phyloP scores from a whole-genome alignment of 2,888 invertebrate species.

The Lasioglossum marginatum region DNA sequence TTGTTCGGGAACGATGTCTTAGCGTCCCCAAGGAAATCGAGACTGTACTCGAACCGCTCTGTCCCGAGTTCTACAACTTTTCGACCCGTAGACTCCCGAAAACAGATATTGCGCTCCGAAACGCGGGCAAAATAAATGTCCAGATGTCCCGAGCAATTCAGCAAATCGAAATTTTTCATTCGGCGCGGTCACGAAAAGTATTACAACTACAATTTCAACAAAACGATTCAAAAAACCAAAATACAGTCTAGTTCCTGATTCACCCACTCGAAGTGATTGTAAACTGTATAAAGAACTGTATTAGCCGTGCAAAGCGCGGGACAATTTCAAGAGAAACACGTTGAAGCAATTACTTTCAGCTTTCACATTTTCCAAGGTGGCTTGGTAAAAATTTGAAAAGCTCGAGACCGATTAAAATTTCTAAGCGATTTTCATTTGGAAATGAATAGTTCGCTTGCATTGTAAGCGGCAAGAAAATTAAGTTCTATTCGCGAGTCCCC shows the following conservation, averaged over 20 bases:
- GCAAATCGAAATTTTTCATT: neutral
- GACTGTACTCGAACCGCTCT: constrained; percentile 35
- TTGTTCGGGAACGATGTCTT: constrained; percentile 53
- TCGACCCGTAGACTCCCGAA: constrained; percentile 28
- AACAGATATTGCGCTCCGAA: neutral
- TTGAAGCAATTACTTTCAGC: neutral
- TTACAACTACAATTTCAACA: neutral
- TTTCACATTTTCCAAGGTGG: neutral
- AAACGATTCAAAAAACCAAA: neutral
- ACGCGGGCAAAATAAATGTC: neutral
- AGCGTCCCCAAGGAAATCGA: constrained; percentile 75
- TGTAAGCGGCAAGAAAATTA: neutral
- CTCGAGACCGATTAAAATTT: neutral
- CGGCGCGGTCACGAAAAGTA: no score
- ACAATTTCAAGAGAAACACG: neutral
- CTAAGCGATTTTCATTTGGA: neutral
- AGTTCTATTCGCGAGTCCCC: neutral
- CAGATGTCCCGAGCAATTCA: neutral
- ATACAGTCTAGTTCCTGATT: neutral
- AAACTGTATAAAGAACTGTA: neutral
- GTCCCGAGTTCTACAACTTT: constrained; percentile 58
- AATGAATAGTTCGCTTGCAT: neutral
- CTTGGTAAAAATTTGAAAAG: neutral
- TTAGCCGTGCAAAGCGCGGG: neutral
- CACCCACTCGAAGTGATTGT: neutral